Conservation (phyloP, 2,113 vertebrate genomes). For the Thermophis baileyi region DNA sequence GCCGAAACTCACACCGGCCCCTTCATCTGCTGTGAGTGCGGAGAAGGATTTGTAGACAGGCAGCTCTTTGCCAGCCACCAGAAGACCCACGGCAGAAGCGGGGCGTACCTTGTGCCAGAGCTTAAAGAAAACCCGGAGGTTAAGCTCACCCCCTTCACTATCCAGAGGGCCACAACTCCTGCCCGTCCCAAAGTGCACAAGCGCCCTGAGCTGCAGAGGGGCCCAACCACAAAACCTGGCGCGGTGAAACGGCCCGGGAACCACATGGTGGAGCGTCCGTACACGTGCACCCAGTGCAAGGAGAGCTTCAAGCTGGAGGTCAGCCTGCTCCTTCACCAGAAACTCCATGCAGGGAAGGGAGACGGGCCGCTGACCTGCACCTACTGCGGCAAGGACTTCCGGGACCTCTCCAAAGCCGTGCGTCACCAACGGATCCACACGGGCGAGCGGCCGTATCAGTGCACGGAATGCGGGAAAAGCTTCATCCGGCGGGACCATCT, state of each 20-base stretch:
- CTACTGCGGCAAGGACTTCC: slow-evolving; percentile 76
- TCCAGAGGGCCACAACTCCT: slow-evolving; percentile 65
- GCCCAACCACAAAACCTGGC: slow-evolving; percentile 54
- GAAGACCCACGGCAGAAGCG: slow-evolving; percentile 40
- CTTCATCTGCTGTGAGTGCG: slow-evolving; percentile 84
- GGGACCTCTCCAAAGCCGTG: slow-evolving; percentile 71
- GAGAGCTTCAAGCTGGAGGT: slow-evolving; percentile 86
- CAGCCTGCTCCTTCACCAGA: slow-evolving; percentile 86
- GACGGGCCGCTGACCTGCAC: slow-evolving; percentile 77
- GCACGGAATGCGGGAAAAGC: slow-evolving; percentile 85
- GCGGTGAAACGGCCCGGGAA: slow-evolving; percentile 59
- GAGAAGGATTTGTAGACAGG: slow-evolving; percentile 79
- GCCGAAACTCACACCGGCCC: slow-evolving; percentile 69
- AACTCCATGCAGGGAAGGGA: slow-evolving; percentile 74
- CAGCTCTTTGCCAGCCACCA: slow-evolving; percentile 54
- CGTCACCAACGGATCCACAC: slow-evolving; percentile 80
- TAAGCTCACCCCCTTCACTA: slow-evolving; percentile 61
- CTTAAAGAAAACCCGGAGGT: slow-evolving; percentile 27
- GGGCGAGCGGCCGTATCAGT: slow-evolving; percentile 89
- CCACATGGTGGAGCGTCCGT: slow-evolving; percentile 78
- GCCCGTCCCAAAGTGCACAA: slow-evolving; percentile 67
- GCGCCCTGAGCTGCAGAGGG: slow-evolving; percentile 68
- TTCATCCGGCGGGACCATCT: slow-evolving; percentile 89
- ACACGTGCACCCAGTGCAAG: slow-evolving; percentile 86
- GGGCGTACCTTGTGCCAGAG: slow-evolving; percentile 49